phyloP scores from a whole-genome alignment of 1,140 invertebrate species.

The Sesamia nonagrioides region DNA sequence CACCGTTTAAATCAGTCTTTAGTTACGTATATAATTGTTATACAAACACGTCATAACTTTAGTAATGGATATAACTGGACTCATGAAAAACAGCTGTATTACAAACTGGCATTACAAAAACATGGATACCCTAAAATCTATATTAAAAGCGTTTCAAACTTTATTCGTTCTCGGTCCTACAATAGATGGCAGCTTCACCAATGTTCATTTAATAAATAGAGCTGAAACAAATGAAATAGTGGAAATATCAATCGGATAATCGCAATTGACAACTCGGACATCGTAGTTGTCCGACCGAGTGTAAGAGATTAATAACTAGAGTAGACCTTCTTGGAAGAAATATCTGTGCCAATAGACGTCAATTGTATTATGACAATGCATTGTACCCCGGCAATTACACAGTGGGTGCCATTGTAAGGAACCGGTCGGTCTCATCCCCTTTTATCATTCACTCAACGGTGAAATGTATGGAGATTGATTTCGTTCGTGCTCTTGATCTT shows the following conservation, averaged over 20 bases:
- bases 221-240: conserved; percentile 21
- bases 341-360: conserved; percentile 47
- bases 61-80: neutral
- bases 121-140: neutral
- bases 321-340: conserved; percentile 21
- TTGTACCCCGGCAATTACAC: conserved; percentile 60
- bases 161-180: conserved; percentile 1
- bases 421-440: conserved; percentile 47
- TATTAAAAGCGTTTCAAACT: conserved; percentile 26
- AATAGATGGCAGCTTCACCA: conserved; percentile 21
- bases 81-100: neutral
- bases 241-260: conserved; percentile 31
- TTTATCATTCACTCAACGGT: conserved; percentile 55
- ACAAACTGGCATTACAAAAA: neutral
- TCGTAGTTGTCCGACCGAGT: conserved; percentile 21
- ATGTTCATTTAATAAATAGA: conserved; percentile 34
- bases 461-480: conserved; percentile 60
- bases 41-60: neutral
- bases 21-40: neutral
- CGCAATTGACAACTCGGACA: conserved; percentile 26
- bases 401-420: conserved; percentile 56
- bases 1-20: too few relatives aligned
- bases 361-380: conserved; percentile 62
- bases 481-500: conserved; percentile 39
- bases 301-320: conserved; percentile 40